Conservation (phyloP, 2,113 vertebrate genomes). For the Amblyopsis rosae region DNA sequence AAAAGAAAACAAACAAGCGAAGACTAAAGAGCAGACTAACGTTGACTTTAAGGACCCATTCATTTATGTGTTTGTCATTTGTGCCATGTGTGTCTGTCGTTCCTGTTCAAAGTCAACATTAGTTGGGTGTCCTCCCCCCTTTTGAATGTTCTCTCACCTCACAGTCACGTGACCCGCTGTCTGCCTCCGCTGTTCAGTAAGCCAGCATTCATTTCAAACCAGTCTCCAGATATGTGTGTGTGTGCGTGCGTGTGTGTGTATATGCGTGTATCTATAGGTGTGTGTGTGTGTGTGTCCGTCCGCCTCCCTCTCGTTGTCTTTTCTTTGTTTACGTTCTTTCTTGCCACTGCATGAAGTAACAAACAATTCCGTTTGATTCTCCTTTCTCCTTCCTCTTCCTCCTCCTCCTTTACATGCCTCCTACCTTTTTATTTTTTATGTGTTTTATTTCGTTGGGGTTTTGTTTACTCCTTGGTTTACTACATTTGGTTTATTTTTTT, state of each 20-base stretch:
- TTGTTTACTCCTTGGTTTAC: constrained; percentile 62
- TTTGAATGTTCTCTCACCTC: constrained; percentile 77
- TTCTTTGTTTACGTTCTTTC: constrained; percentile 71
- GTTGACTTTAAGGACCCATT: constrained; percentile 81
- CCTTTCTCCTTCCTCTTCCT: constrained; percentile 74
- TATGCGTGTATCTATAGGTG: constrained; percentile 52
- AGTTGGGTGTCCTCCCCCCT: constrained; percentile 73
- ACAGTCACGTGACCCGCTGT: constrained; percentile 75
- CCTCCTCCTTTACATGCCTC: constrained; percentile 57
- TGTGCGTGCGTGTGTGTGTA: constrained; percentile 62
- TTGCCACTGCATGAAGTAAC: constrained; percentile 79
- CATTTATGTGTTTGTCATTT: constrained; percentile 77
- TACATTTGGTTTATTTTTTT: constrained; percentile 70
- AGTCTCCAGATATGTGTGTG: constrained; percentile 64
- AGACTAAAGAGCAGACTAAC: constrained; percentile 66
- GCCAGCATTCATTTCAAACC: constrained; percentile 66
- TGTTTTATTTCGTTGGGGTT: constrained; percentile 43
- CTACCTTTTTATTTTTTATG: constrained; percentile 30
- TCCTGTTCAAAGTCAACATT: constrained; percentile 80
- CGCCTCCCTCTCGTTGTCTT: constrained; percentile 56
- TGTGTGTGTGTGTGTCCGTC: constrained; percentile 45
- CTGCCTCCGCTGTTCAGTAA: constrained; percentile 63
- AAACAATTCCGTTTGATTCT: constrained; percentile 77
- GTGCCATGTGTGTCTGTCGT: constrained; percentile 57
- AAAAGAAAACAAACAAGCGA: constrained; percentile 29